Conservation (phyloP, 2,113 vertebrate genomes). For the Ochotona princeps region DNA sequence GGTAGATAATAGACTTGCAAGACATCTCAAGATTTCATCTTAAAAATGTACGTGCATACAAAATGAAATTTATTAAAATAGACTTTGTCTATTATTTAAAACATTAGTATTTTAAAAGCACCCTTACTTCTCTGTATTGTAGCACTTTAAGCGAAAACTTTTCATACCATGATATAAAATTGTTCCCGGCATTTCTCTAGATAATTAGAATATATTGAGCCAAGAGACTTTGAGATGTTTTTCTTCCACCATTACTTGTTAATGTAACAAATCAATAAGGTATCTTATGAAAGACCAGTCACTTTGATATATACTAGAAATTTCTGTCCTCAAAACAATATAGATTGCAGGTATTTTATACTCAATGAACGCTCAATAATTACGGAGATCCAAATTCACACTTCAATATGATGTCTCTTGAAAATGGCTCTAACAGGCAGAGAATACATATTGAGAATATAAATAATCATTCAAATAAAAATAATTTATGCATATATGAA, state of each 20-base stretch:
- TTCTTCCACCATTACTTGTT: not conserved
- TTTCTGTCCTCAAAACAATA: not conserved
- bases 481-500: not conserved
- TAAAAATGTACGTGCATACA: not conserved
- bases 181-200: not conserved
- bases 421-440: not conserved
- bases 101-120: not conserved
- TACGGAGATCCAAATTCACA: not conserved
- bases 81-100: not conserved
- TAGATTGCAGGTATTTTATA: not conserved
- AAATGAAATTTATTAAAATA: constrained; percentile 3
- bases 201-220: not conserved
- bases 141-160: not conserved
- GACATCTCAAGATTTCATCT: not conserved
- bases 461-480: constrained; percentile 23
- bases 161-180: not conserved
- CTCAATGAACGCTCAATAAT: not conserved
- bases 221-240: not conserved
- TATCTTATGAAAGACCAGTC: not conserved
- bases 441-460: not conserved
- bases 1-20: not conserved
- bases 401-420: not conserved
- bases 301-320: not conserved
- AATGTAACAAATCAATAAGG: not conserved
- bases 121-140: not conserved